Conservation (phyloP, 2,888 invertebrate species). For the Morpho achilles region DNA sequence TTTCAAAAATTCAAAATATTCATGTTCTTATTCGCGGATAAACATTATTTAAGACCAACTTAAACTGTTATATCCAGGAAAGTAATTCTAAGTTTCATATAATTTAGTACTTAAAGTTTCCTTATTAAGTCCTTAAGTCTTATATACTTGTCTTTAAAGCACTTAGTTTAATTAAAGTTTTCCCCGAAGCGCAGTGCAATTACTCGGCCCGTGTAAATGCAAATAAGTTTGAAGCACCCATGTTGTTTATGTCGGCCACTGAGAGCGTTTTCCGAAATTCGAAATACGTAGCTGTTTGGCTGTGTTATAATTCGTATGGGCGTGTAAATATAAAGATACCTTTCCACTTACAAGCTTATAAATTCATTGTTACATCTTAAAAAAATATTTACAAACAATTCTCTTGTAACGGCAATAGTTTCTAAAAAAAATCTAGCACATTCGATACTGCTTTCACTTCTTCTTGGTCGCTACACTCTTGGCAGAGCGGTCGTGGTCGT, state of each 20-base stretch:
- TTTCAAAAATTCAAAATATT: too few relatives aligned
- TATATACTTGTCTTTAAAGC: constrained; percentile 64
- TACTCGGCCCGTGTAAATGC: constrained; percentile 76
- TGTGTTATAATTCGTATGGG: constrained; percentile 7
- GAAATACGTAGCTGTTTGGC: constrained; percentile 12
- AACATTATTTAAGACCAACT: too few relatives aligned
- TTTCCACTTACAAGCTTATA: neutral
- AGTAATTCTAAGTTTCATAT: constrained; percentile 23
- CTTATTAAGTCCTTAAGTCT: constrained; percentile 61
- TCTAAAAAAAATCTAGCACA: too few relatives aligned
- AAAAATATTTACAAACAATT: neutral
- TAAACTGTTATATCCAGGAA: constrained; percentile 5
- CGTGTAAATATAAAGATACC: neutral
- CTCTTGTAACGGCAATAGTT: too few relatives aligned
- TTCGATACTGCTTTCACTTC: too few relatives aligned
- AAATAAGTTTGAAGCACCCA: constrained; percentile 69
- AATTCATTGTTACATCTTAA: too few relatives aligned
- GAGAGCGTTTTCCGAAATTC: constrained; percentile 39
- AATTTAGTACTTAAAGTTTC: constrained; percentile 62
- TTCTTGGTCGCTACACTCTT: too few relatives aligned
- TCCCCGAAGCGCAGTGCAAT: constrained; percentile 74
- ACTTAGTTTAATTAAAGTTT: constrained; percentile 75
- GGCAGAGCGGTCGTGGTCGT: too few relatives aligned
- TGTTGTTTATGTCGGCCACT: constrained; percentile 62
- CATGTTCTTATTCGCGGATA: too few relatives aligned